Evolutionary conservation across 2,113 vertebrate species (phyloP).

Genomic region (Serilophus lunatus): DNA sequence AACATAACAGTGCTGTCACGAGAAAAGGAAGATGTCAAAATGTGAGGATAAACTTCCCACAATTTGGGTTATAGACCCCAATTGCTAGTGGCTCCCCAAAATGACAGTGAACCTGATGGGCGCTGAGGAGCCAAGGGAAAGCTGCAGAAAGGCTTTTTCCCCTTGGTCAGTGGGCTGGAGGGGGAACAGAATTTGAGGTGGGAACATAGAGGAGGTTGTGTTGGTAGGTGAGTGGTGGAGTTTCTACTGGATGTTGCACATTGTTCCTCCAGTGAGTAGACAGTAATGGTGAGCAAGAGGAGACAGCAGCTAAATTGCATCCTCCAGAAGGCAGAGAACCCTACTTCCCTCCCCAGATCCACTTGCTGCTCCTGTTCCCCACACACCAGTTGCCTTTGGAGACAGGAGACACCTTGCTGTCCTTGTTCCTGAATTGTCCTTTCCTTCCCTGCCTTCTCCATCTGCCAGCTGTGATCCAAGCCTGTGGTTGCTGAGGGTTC

Average conservation of each 20-base stretch:
- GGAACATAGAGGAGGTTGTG: not conserved
- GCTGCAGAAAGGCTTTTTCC: not conserved
- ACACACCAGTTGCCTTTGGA: not conserved
- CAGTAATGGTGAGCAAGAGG: not conserved
- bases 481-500: not conserved
- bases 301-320: not conserved
- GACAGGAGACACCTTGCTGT: not conserved
- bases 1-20: fast-evolving
- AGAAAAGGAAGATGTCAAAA: fast-evolving
- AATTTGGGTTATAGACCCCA: not conserved
- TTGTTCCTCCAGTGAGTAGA: not conserved
- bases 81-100: not conserved
- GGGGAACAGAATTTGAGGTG: not conserved
- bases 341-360: not conserved
- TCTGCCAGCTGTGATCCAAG: not conserved
- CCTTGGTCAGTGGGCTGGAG: not conserved
- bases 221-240: fast-evolving
- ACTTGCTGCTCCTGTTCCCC: not conserved
- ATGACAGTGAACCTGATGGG: not conserved
- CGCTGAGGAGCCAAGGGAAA: not conserved
- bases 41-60: not conserved
- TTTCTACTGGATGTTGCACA: fast-evolving
- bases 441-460: fast-evolving
- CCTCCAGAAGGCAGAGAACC: not conserved
- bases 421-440: not conserved